Evolutionary conservation across 1,140 invertebrate genomes (phyloP).

Genomic region (Eulimnadia texana): DNA sequence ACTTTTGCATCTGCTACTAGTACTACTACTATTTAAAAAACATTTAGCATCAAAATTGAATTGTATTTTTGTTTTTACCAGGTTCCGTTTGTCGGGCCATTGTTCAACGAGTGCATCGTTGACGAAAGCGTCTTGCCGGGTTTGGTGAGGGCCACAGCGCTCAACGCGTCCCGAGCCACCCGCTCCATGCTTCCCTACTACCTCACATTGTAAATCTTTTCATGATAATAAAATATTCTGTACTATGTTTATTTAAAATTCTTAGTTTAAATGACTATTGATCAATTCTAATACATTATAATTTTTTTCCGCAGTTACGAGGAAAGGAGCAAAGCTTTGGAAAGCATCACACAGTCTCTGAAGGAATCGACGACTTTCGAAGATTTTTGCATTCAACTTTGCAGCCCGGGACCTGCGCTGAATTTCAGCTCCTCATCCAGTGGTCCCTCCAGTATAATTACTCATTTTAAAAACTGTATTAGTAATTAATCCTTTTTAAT

Average conservation of each 20-base stretch:
- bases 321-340: constrained; percentile 70
- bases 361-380: constrained; percentile 82
- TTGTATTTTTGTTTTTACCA: constrained; percentile 28
- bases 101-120: constrained; percentile 88
- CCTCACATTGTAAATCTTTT: constrained; percentile 84
- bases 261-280: background rate
- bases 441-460: background rate
- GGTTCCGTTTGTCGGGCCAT: constrained; percentile 87
- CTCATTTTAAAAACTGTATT: background rate
- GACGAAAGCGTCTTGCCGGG: constrained; percentile 66
- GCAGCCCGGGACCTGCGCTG: constrained; percentile 42
- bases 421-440: background rate
- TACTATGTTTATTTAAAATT: constrained; percentile 18
- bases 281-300: constrained; percentile 8
- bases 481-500: background rate
- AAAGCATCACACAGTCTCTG: constrained; percentile 75
- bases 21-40: background rate
- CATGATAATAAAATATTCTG: no score
- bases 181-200: constrained; percentile 72
- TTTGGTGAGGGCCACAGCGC: constrained; percentile 76
- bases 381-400: constrained; percentile 71
- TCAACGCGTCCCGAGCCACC: constrained; percentile 82
- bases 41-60: constrained; percentile 3
- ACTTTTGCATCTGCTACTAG: no score
- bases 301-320: constrained; percentile 53